Base-by-base conservation (phyloP, 2,888 invertebrate species). In the Epsilonema sp. region DNA sequence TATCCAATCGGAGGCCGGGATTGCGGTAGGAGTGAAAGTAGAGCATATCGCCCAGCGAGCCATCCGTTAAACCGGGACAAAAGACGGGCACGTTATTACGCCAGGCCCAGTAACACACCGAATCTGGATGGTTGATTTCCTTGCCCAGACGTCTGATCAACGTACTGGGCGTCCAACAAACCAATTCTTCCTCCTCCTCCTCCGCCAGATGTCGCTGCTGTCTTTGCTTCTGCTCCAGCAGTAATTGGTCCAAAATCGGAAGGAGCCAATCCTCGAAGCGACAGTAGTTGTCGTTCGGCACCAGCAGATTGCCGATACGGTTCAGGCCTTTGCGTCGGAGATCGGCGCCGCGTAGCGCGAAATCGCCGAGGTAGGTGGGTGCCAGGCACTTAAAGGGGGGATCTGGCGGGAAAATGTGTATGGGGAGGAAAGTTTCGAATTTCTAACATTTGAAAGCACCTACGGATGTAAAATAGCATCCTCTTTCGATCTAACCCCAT, bases 221-320 rank as follows among this genome's bases (percentile, higher is more conserved):
- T 38, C 38, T 19, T 19, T 16, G 5, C n/a, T n/a, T n/a, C n/a
- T 92, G 92, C 63, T 92, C 87, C 40, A 74, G 68, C 5, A 90
- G 65, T 82, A 94, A 80, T 65, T 79, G 76, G 61, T 90, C 81
- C 2, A 94, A 71, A 50, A 84, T 72, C 0, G 92, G 92, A 70
- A 81, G 82, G 1, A 87, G 73, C 92, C 92, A 94, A 62, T 87
- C 82, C 68, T 97, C 92, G 70, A 97, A 97, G 56, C 78, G 75
- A 62, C 94, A 94, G 66, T 99, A 99, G 69, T 97, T 97, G 58
- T 87, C 80, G 70, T 99, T 99, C 1, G 97, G 97, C 0, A 94
- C 89, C 42, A 97, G 71, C 39, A 99, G 74, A 69, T 99, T 99
- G 36, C 86, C 85, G 54, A 82, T 83, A 53, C 85, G 71, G 66